Evolutionary conservation across 2,888 invertebrate genomes (phyloP), one percentile per base, ranked within the genome.

Genomic region (Gymnoscelis rufifasciata): DNA sequence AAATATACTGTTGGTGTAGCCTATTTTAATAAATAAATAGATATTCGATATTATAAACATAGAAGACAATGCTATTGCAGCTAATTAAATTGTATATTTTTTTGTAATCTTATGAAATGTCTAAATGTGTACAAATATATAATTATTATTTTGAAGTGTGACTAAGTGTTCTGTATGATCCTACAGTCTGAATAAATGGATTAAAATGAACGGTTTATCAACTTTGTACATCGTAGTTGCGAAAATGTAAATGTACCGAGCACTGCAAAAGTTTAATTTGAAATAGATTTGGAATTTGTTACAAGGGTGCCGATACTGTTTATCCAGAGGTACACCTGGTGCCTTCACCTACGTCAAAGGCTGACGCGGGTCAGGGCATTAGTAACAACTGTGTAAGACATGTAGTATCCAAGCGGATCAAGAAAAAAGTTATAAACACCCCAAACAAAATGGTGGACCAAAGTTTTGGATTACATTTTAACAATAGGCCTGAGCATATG

Each of bases 351-450:
- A 69, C 80, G 74, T 78, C 80, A 76, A 60, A 62, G 52, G 57
- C 62, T 75, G 77, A 77, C 74, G 69, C 59, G 75, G 78, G 75
- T 76, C 62, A 61, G 61, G 64, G 68, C 73, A 76, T 78, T 78
- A 74, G 72, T 77, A 75, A 76, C 78, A 74, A 73, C 69, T 78
- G 76, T 70, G 72, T 68, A 64, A 68, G 72, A 71, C 76, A 68
- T 69, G 64, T 67, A 63, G 59, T 59, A 56, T 58, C 54, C 51
- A 27, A 58, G 54, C 39, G 54, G 58, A 58, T 58, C 54, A 54
- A 54, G 54, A 54, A 58, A 51, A 57, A 58, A 56, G 43, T 54
- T 56, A 52, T 54, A 58, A 54, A 56, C 56, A 54, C 45, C 47
- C 53, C 29, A 36, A 26, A 38, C 24, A 39, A n/a, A 38, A 19